A percentile compares a stretch with the other conserved stretches of the same genome.
phyloP scores from a whole-genome alignment of 1,140 invertebrate species.

The Panulirus ornatus region DNA sequence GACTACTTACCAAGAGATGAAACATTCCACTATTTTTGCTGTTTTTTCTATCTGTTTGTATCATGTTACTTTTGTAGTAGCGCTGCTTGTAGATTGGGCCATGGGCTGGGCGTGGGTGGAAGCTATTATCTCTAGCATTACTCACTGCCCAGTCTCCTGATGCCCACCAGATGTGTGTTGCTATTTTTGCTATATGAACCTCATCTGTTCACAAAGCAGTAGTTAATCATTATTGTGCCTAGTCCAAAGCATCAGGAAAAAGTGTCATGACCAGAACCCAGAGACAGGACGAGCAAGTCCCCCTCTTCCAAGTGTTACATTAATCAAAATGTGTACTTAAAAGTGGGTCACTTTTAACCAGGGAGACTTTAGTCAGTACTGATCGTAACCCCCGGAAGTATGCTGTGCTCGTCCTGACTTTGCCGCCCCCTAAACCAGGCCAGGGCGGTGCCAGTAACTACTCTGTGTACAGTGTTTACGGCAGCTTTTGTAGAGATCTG shows the following conservation, averaged over 20 bases:
- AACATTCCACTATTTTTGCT: conserved; percentile 73
- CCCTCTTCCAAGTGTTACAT: conserved; percentile 48
- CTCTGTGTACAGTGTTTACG: conserved; percentile 61
- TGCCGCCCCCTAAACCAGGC: conserved; percentile 42
- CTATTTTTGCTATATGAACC: conserved; percentile 72
- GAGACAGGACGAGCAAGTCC: conserved; percentile 46
- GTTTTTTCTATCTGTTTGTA: conserved; percentile 73
- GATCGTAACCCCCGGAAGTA: conserved; percentile 22
- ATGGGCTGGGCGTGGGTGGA: conserved; percentile 37
- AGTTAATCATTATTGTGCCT: conserved; percentile 71
- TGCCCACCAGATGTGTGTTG: conserved; percentile 72
- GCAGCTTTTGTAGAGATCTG: conserved; percentile 69
- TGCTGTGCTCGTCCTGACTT: conserved; percentile 42
- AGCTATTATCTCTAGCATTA: conserved; percentile 3
- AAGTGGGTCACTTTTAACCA: conserved; percentile 45
- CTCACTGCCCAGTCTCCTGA: conserved; percentile 19
- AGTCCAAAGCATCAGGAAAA: conserved; percentile 68
- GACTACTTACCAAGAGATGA: conserved; percentile 72
- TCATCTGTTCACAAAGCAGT: conserved; percentile 67
- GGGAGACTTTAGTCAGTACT: conserved; percentile 28
- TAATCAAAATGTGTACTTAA: conserved; percentile 65
- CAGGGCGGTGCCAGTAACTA: conserved; percentile 52
- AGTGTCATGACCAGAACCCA: conserved; percentile 47
- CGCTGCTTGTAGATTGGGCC: conserved; percentile 64
- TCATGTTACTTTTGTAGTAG: conserved; percentile 73